Evolutionary conservation across 2,113 vertebrate species (phyloP).

Genomic region (Ciconia stormi): DNA sequence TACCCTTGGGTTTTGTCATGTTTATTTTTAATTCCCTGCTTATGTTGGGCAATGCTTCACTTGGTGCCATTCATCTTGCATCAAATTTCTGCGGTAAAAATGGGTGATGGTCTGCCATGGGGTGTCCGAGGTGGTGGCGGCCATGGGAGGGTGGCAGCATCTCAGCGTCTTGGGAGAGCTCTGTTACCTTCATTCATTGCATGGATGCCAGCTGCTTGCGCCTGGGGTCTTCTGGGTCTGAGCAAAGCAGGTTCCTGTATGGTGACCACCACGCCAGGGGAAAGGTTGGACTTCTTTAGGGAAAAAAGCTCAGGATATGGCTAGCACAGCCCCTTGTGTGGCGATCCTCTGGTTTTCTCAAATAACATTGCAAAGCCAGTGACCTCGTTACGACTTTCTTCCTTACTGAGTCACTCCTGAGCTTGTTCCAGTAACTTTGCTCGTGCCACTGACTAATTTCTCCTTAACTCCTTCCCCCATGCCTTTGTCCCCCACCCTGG

Average conservation of each 20-base stretch:
- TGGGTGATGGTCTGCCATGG: accelerated
- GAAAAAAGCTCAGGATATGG: background rate
- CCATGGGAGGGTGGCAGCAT: background rate
- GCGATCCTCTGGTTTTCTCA: background rate
- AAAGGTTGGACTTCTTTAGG: background rate
- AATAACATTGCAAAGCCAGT: accelerated
- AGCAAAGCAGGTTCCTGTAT: accelerated
- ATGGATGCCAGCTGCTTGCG: accelerated
- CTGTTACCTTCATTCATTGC: accelerated
- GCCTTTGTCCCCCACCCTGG: background rate
- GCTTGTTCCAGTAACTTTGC: background rate
- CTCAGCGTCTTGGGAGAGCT: accelerated
- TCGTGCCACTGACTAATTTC: background rate
- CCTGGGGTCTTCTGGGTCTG: background rate
- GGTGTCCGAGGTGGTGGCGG: accelerated
- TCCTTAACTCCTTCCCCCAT: background rate
- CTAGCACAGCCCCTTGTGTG: background rate
- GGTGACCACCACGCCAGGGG: background rate
- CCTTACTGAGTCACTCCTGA: background rate
- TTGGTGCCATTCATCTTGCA: background rate
- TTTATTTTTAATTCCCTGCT: background rate
- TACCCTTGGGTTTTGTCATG: background rate
- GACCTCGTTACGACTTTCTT: background rate
- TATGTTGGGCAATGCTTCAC: background rate
- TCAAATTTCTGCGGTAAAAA: background rate